Conservation (phyloP, 2,113 vertebrate genomes). For the Bostrychus sinensis region DNA sequence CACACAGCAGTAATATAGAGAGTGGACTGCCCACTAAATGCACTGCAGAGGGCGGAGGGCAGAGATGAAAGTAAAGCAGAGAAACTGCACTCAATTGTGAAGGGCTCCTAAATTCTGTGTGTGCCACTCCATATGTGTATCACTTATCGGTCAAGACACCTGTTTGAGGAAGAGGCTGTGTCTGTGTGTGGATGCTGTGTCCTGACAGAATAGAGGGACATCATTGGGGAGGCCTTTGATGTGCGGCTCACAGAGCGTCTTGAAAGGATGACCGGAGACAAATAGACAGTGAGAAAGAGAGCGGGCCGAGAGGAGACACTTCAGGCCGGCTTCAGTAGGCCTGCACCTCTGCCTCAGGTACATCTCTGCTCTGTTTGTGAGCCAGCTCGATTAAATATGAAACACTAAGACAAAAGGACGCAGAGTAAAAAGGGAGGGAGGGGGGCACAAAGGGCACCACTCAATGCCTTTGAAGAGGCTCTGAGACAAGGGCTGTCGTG, state of each 20-base stretch:
- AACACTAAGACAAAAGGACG: conserved; percentile 82
- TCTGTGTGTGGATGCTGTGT: conserved; percentile 27
- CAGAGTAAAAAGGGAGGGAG: conserved; percentile 64
- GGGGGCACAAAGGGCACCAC: conserved; percentile 74
- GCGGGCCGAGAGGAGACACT: conserved; percentile 63
- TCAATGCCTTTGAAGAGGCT: conserved; percentile 80
- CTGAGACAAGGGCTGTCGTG: conserved; percentile 70
- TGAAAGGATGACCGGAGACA: conserved; percentile 71
- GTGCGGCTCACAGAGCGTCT: conserved; percentile 73
- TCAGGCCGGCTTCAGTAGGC: conserved; percentile 74
- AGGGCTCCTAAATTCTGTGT: conserved; percentile 27
- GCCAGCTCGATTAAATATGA: conserved; percentile 82
- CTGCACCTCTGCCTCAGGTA: conserved; percentile 75
- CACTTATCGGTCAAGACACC: conserved; percentile 69
- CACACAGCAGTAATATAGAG: not conserved
- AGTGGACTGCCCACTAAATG: conserved; percentile 19
- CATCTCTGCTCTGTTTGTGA: conserved; percentile 70
- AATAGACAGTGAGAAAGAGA: conserved; percentile 33
- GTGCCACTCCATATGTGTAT: conserved; percentile 41
- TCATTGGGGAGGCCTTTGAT: conserved; percentile 80
- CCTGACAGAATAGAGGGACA: conserved; percentile 70
- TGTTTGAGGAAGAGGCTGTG: conserved; percentile 59
- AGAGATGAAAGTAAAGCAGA: conserved; percentile 38
- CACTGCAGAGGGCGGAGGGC: conserved; percentile 21
- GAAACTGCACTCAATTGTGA: conserved; percentile 20